Conservation (phyloP, 2,888 invertebrate species). For the Nysson spinosus region DNA sequence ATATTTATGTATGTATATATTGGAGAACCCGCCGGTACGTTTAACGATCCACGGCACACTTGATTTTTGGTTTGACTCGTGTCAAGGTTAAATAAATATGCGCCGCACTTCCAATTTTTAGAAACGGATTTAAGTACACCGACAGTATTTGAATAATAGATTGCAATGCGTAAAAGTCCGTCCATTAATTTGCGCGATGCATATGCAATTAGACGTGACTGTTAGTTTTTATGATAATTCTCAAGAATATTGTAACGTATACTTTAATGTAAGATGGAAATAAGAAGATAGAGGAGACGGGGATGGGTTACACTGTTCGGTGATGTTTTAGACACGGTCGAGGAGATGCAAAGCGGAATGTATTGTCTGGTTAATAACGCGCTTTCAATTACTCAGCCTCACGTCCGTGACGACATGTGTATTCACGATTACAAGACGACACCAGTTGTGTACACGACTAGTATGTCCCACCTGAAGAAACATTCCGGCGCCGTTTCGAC, state of each 20-base stretch:
- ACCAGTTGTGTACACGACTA: slow-evolving; percentile 59
- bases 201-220: too few species aligned
- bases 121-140: not conserved
- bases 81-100: slow-evolving; percentile 42
- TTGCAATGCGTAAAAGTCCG: not conserved
- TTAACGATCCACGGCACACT: slow-evolving; percentile 43
- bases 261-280: too few species aligned
- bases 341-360: slow-evolving; percentile 3
- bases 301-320: too few species aligned
- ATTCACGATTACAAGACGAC: slow-evolving; percentile 26
- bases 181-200: too few species aligned
- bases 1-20: not conserved
- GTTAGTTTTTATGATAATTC: too few species aligned
- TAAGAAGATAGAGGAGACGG: too few species aligned
- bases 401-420: slow-evolving; percentile 29
- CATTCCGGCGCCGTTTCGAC: slow-evolving; percentile 33
- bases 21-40: slow-evolving; percentile 10
- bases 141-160: slow-evolving; percentile 4
- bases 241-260: too few species aligned
- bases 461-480: slow-evolving; percentile 59
- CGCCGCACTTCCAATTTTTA: slow-evolving; percentile 23
- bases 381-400: slow-evolving; percentile 46
- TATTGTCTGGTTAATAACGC: slow-evolving; percentile 54
- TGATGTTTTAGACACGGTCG: not conserved
- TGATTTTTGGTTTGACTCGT: slow-evolving; percentile 39